phyloP scores from a whole-genome alignment of 2,888 invertebrate species.

The Esperia sulphurella region DNA sequence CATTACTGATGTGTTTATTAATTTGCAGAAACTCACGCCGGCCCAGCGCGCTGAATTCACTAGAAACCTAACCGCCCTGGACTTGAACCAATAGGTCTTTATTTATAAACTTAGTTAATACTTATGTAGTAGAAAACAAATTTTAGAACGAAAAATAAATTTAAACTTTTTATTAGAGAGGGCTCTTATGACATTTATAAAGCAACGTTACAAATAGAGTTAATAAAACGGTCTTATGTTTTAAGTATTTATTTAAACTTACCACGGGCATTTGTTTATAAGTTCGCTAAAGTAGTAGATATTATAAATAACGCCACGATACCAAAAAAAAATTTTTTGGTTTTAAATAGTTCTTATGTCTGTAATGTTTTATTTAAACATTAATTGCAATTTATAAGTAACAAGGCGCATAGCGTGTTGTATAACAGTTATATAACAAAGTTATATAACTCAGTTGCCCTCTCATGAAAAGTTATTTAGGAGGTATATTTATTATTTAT shows the following conservation, averaged over 20 bases:
- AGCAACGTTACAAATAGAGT: not conserved
- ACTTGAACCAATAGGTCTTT: constrained; percentile 2
- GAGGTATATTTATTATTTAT: not conserved
- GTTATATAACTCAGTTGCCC: no score
- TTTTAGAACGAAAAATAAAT: not conserved
- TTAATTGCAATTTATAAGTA: no score
- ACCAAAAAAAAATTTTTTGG: no score
- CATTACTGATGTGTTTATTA: not conserved
- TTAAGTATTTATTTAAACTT: no score
- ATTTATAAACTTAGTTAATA: not conserved
- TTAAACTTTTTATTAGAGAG: not conserved
- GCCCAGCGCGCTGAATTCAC: constrained; percentile 10
- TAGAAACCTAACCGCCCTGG: constrained; percentile 10
- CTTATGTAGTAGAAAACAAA: not conserved
- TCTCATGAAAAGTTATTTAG: not conserved
- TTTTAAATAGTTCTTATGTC: no score
- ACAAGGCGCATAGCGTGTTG: no score
- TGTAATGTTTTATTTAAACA: no score
- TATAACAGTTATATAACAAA: no score
- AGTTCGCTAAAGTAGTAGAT: no score
- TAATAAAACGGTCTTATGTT: no score
- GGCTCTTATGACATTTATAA: not conserved
- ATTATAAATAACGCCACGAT: no score
- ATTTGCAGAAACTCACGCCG: constrained; percentile 10
- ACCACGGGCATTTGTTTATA: no score